Conservation (phyloP, 2,797 vertebrate species). For the Catostomus latipinnis region DNA sequence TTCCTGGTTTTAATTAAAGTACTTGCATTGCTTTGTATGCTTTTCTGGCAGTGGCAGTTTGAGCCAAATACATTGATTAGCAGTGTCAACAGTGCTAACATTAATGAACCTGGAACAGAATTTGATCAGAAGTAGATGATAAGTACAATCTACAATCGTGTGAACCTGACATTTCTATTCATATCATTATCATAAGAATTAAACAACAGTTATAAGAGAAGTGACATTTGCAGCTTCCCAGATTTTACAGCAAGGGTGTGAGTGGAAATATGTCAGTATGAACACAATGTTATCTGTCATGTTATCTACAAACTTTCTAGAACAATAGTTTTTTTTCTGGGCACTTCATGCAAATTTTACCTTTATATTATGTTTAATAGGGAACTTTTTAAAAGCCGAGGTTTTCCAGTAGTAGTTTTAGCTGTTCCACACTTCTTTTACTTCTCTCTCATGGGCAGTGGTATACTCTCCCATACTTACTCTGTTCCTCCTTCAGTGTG, state of each 20-base stretch:
- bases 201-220: neutral
- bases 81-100: neutral
- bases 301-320: neutral
- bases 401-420: neutral
- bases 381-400: neutral
- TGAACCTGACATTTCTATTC: neutral
- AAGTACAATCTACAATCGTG: neutral
- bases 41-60: neutral
- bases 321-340: neutral
- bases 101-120: neutral
- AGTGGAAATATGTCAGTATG: neutral
- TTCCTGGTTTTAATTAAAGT: neutral
- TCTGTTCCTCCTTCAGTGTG: slow-evolving; percentile 9
- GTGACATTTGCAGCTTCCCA: neutral
- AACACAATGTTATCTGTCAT: neutral
- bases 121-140: neutral
- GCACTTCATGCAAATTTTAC: neutral
- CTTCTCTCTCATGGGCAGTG: neutral
- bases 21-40: too few relatives aligned
- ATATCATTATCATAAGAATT: neutral
- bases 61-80: neutral
- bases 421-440: neutral
- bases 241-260: slow-evolving; percentile 1
- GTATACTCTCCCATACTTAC: neutral
- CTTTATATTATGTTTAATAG: too few relatives aligned